These are phyloP conservation scores for Megalonaias nervosa DNA, from an alignment of 1,140 invertebrate species.

Conservation along the genomic window DNA sequence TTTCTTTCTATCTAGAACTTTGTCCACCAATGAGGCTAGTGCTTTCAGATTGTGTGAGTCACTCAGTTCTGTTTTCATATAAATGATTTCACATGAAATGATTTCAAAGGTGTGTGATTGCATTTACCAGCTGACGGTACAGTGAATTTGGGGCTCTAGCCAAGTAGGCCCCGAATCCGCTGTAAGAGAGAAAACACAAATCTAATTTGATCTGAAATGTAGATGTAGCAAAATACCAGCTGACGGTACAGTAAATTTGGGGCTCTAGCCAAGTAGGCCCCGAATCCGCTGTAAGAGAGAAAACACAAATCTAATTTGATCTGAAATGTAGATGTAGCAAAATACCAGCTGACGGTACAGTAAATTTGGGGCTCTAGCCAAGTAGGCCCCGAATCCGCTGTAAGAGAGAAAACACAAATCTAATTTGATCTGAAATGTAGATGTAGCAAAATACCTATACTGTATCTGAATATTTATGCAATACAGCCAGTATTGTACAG, in stretches of 20 bases:
- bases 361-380: constrained; percentile 57
- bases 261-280: constrained; percentile 63
- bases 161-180: background rate
- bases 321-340: too few species aligned
- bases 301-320: too few species aligned
- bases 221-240: too few species aligned
- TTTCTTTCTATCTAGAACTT: constrained; percentile 66
- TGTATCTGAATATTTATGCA: too few species aligned
- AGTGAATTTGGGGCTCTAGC: constrained; percentile 61
- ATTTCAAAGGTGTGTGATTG: constrained; percentile 70
- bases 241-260: constrained; percentile 41
- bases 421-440: too few species aligned
- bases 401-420: constrained; percentile 16
- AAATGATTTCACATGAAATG: constrained; percentile 65
- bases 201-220: too few species aligned
- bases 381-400: constrained; percentile 68
- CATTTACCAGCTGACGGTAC: constrained; percentile 68
- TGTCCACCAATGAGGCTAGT: constrained; percentile 55
- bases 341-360: constrained; percentile 53
- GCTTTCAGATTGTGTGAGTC: constrained; percentile 39
- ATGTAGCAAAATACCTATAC: too few species aligned
- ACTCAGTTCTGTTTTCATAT: constrained; percentile 53
- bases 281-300: constrained; percentile 63
- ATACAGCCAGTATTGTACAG: too few species aligned
- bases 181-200: too few species aligned